A percentile compares a stretch with the other conserved stretches of the same genome.
Conservation (phyloP, 2,888 invertebrate species). For the Hemistola chrysoprasaria region DNA sequence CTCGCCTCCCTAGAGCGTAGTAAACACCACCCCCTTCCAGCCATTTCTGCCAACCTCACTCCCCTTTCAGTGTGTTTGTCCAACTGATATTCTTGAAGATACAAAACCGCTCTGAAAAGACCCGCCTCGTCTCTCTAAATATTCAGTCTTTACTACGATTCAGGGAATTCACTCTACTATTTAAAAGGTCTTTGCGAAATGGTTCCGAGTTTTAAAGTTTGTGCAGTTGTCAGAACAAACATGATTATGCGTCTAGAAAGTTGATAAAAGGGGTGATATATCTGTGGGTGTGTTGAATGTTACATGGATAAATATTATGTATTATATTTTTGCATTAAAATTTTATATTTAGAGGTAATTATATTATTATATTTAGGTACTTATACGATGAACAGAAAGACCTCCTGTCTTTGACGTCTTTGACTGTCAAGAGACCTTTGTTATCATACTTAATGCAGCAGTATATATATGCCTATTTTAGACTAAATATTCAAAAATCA, state of each 20-base stretch:
- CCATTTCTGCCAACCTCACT: slow-evolving; percentile 38
- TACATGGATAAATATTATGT: too few species aligned
- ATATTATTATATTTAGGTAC: too few species aligned
- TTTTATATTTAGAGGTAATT: too few species aligned
- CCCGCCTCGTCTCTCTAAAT: slow-evolving; percentile 35
- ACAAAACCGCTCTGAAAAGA: slow-evolving; percentile 53
- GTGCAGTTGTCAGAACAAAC: slow-evolving; percentile 60
- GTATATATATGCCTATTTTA: too few species aligned
- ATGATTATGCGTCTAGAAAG: slow-evolving; percentile 68
- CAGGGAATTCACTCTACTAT: slow-evolving; percentile 34
- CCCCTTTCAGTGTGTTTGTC: slow-evolving; percentile 60
- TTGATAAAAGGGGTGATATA: slow-evolving; percentile 52
- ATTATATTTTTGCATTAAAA: too few species aligned
- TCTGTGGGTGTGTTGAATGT: too few species aligned
- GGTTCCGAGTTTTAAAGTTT: slow-evolving; percentile 54
- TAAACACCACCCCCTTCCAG: slow-evolving; percentile 65
- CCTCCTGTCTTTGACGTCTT: too few species aligned
- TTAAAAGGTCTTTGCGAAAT: slow-evolving; percentile 44
- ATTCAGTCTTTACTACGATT: slow-evolving; percentile 26
- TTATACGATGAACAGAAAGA: too few species aligned
- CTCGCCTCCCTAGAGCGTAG: slow-evolving; percentile 73
- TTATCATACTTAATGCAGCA: too few species aligned
- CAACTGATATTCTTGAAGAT: slow-evolving; percentile 72
- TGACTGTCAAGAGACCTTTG: too few species aligned
- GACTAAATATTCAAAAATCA: too few species aligned